Percentiles rank a stretch among this genome's conserved stretches.
phyloP scores from a whole-genome alignment of 2,113 vertebrate species.

The Aphyosemion australe region DNA sequence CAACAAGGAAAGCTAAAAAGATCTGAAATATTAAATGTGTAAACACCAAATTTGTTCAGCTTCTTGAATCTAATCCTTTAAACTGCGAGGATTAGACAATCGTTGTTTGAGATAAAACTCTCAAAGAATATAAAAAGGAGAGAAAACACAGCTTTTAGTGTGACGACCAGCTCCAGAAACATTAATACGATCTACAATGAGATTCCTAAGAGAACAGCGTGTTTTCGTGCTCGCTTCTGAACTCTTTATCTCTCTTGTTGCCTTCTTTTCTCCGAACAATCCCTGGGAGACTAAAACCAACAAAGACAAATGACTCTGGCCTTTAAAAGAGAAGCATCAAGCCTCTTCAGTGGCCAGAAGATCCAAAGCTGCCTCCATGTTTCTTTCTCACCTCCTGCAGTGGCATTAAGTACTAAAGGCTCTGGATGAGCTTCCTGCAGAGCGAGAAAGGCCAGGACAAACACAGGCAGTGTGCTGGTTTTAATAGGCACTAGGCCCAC shows the following conservation, averaged over 20 bases:
- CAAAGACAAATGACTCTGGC: slow-evolving; percentile 68
- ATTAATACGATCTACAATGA: slow-evolving; percentile 31
- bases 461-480: slow-evolving; percentile 75
- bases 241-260: slow-evolving; percentile 39
- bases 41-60: not conserved
- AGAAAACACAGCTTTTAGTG: slow-evolving; percentile 26
- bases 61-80: slow-evolving; percentile 8
- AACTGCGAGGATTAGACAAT: slow-evolving; percentile 1
- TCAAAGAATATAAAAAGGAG: not conserved
- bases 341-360: slow-evolving; percentile 49
- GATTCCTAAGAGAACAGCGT: slow-evolving; percentile 19
- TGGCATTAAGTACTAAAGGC: slow-evolving; percentile 65
- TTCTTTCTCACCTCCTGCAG: slow-evolving; percentile 51
- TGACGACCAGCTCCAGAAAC: slow-evolving; percentile 27
- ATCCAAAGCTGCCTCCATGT: slow-evolving; percentile 55
- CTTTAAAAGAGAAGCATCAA: slow-evolving; percentile 63
- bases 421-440: slow-evolving; percentile 67
- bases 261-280: slow-evolving; percentile 50
- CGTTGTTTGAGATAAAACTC: not conserved
- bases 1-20: not conserved
- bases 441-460: slow-evolving; percentile 64
- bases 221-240: slow-evolving; percentile 27
- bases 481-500: slow-evolving; percentile 61
- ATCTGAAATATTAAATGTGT: not conserved
- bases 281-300: slow-evolving; percentile 56